A percentile compares a stretch with the other conserved stretches of the same genome.
Conservation (phyloP, 2,113 vertebrate genomes). For the Pachyramphus minor region DNA sequence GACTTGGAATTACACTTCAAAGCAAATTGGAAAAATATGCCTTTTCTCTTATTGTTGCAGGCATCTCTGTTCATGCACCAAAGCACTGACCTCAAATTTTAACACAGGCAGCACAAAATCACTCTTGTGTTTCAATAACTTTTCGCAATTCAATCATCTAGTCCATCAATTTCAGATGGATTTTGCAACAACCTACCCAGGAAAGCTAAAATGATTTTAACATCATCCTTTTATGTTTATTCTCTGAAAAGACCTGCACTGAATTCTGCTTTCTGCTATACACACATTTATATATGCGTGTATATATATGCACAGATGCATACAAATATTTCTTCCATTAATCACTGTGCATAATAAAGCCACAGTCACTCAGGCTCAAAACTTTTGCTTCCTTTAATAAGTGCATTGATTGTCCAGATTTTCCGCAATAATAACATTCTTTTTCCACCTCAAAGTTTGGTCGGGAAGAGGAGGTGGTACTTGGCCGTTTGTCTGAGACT, state of each 20-base stretch:
- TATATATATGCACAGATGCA: neutral
- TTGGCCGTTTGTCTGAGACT: neutral
- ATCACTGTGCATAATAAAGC: neutral
- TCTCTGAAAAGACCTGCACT: neutral
- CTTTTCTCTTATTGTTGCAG: slow-evolving; percentile 48
- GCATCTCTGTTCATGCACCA: slow-evolving; percentile 50
- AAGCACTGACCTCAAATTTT: slow-evolving; percentile 63
- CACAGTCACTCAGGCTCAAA: neutral
- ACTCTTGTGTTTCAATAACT: slow-evolving; percentile 16
- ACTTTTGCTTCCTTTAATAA: neutral
- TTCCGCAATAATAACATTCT: neutral
- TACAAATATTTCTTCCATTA: neutral
- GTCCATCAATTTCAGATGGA: slow-evolving; percentile 51
- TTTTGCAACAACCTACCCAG: slow-evolving; percentile 34
- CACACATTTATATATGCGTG: neutral
- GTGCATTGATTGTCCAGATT: neutral
- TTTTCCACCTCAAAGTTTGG: neutral
- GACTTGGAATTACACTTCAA: slow-evolving; percentile 80
- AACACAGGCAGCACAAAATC: slow-evolving; percentile 46
- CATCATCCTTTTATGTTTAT: slow-evolving; percentile 40
- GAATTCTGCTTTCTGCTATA: neutral
- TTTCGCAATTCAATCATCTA: slow-evolving; percentile 61
- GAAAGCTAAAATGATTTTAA: slow-evolving; percentile 31
- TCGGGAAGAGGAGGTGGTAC: neutral
- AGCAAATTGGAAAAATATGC: slow-evolving; percentile 67